Base-by-base conservation (phyloP, 2,888 invertebrate species). In the Epistrophe eligans region DNA sequence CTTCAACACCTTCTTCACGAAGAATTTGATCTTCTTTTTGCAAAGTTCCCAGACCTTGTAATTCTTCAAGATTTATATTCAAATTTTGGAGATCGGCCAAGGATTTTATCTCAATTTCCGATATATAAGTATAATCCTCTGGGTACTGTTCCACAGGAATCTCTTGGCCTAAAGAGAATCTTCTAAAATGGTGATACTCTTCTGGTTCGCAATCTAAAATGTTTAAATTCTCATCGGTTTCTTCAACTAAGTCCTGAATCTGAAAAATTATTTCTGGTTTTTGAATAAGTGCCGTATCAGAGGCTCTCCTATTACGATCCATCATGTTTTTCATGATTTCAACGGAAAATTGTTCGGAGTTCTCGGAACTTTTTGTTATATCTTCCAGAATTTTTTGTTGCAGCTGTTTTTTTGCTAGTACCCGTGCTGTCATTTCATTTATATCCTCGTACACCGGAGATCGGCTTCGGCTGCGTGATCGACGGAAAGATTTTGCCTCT, bases 171-270 rank as follows among this genome's bases (percentile, higher is more conserved):
- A 93, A 79, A 0, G 92, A 93, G 58, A 90, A 93, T 48, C 93
- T 90, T 1, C 93, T 88, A 74, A 90, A 92, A 73, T 93, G 93
- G 89, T 93, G 93, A 88, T 93, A 93, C 38, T 93, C 92, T 35
- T 93, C 93, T 0, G 91, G 91, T 9, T 93, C 93, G n/a, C 93
- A 48, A 11, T 89, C 79, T 10, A 77, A 7, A 3, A 76, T 72
- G 0, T 91, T 89, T 0, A 67, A 77, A 50, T 76, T 77, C 3
- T 88, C 74, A 50, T 91, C 89, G 10, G 70, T 80, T 17, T 82
- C 74, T 43, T 79, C 64, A 28, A 83, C 77, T 6, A 82, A 17
- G 7, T 90, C 89, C 40, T 90, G 89, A 7, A 89, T 81, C 57
- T 91, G 90, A 6, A 90, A 82, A 2, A 90, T 32, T 24, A 90